Evolutionary conservation across 2,113 vertebrate genomes (phyloP), one percentile per base, ranked within the genome.

Genomic region (Spea multiplicata): DNA sequence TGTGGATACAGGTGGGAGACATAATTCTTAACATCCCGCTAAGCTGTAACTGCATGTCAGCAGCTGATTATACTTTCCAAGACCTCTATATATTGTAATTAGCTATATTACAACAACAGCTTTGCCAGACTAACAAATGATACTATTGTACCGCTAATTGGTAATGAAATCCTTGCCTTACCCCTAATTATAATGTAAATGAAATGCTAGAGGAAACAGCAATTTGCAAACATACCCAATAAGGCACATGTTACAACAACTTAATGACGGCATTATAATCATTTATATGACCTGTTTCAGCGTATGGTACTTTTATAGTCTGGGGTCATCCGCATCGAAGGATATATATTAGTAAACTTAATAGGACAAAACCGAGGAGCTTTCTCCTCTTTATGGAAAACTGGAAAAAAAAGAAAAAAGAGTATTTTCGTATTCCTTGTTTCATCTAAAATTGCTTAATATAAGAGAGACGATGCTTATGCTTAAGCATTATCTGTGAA

Each of bases 311-410:
- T 1, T 5, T 84, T 76, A 81, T 81, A 75, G 9, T 86, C 16
- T 46, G 67, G 61, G 44, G 5, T 68, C 79, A 85, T 82, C 80
- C 85, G 82, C 75, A 86, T 87, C 83, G 85, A 86, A 82, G 85
- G 81, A 3, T 69, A 59, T 80, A 7, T 8, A 81, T 72, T 81
- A 66, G 12, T 12, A 73, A 68, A 69, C 81, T 84, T 62, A 83
- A 74, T 2, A 81, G 5, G 53, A 68, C 48, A 30, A 2, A 0
- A 12, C 1, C 3, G 0, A 0, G 14, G 30, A 78, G 83, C 46
- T 12, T 66, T 49, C 14, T 12, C 59, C 17, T 49, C 5, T 16
- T 53, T 48, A 52, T 8, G 6, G 44, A 44, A 50, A 73, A 47
- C 49, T 6, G 48, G 30, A 30, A 30, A 30, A 30, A 30, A 30